phyloP scores from a whole-genome alignment of 2,797 vertebrate genomes.

The Florisuga fusca region DNA sequence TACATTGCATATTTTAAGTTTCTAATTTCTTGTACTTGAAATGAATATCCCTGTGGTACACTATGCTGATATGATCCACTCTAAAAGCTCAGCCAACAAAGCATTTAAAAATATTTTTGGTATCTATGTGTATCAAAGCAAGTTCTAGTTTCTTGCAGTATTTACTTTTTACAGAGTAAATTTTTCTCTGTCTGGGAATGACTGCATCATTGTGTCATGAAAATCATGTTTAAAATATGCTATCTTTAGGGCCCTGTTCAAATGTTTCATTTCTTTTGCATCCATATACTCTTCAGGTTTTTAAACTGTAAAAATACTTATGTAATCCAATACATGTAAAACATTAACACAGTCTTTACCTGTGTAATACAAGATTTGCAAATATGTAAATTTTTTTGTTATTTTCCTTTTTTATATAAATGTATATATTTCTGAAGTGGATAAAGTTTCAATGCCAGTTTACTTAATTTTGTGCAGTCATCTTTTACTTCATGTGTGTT shows the following conservation, averaged over 20 bases:
- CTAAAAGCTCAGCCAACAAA: not conserved
- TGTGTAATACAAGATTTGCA: constrained; percentile 12
- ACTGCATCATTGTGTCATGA: not conserved
- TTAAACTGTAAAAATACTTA: not conserved
- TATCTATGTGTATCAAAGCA: not conserved
- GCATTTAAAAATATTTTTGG: not conserved
- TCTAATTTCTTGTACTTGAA: not conserved
- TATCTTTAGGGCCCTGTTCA: not conserved
- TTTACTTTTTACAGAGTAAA: not conserved
- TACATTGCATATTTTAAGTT: not conserved
- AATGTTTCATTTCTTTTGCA: not conserved
- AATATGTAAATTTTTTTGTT: constrained; percentile 43
- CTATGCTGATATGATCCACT: not conserved
- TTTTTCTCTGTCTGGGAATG: not conserved
- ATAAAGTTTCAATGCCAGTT: constrained; percentile 27
- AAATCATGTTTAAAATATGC: not conserved
- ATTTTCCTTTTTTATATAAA: constrained; percentile 35
- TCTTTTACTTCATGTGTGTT: not conserved
- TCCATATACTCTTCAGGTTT: not conserved
- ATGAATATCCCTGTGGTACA: not conserved
- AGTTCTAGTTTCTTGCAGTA: not conserved
- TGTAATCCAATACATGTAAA: not conserved
- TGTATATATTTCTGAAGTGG: constrained; percentile 20
- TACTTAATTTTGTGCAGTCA: not conserved
- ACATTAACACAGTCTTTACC: not conserved